phyloP scores from a whole-genome alignment of 2,797 vertebrate genomes.

The Siniperca obscura region DNA sequence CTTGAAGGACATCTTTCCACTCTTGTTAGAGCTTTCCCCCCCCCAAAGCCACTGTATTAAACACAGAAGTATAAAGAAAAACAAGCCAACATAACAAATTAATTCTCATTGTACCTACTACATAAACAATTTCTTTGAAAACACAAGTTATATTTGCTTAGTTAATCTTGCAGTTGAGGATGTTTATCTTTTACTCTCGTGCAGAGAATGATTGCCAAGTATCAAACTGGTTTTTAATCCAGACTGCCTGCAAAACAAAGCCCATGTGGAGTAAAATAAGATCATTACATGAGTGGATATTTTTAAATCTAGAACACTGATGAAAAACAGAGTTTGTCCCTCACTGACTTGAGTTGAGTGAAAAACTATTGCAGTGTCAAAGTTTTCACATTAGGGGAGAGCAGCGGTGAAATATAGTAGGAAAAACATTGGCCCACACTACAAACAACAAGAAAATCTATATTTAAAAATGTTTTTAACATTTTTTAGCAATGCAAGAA shows the following conservation, averaged over 20 bases:
- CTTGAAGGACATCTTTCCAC: conserved; percentile 68
- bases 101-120: neutral
- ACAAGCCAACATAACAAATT: conserved; percentile 12
- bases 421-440: neutral
- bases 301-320: neutral
- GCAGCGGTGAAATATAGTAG: neutral
- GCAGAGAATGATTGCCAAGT: neutral
- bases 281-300: neutral
- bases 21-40: conserved; percentile 20
- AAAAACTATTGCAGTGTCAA: neutral
- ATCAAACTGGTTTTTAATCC: neutral
- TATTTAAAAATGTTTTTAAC: neutral
- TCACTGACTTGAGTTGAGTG: neutral
- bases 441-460: neutral
- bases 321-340: neutral
- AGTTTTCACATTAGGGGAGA: neutral
- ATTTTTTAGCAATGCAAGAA: neutral
- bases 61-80: conserved; percentile 28
- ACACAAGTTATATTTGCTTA: neutral
- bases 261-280: neutral
- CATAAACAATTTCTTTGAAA: neutral
- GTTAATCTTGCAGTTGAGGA: neutral
- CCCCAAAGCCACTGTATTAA: conserved; percentile 36
- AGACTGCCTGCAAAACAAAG: neutral
- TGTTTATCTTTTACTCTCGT: neutral